These are phyloP conservation scores for Laodelphax striatellus DNA, from an alignment of 1,140 invertebrate species.

Conservation along the genomic window DNA sequence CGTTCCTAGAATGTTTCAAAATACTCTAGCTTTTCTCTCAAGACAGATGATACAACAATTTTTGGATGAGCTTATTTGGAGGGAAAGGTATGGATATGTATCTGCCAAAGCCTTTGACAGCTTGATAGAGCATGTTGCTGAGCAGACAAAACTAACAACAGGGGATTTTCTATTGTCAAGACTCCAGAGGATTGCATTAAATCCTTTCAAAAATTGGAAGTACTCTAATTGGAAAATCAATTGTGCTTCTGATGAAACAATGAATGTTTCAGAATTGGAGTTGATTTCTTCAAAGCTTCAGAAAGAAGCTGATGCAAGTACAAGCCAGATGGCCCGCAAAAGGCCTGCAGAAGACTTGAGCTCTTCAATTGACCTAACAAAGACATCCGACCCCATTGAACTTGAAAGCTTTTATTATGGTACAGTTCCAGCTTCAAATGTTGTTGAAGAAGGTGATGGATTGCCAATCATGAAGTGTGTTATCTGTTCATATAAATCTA, in stretches of 20 bases:
- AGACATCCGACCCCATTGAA: too few relatives aligned
- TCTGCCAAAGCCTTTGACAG: constrained; percentile 68
- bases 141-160: constrained; percentile 54
- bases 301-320: too few relatives aligned
- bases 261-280: too few relatives aligned
- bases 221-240: constrained; percentile 34
- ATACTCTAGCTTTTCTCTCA: constrained; percentile 68
- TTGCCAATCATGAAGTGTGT: constrained; percentile 29
- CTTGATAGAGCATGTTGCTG: constrained; percentile 62
- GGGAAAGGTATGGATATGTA: constrained; percentile 59
- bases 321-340: too few relatives aligned
- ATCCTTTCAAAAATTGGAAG: constrained; percentile 71
- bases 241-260: constrained; percentile 2
- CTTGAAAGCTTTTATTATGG: too few relatives aligned
- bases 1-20: constrained; percentile 41
- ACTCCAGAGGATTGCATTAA: constrained; percentile 51
- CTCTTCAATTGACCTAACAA: too few relatives aligned
- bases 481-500: constrained; percentile 41
- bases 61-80: constrained; percentile 75
- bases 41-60: constrained; percentile 80
- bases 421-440: too few relatives aligned
- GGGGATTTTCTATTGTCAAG: constrained; percentile 40
- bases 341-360: too few relatives aligned
- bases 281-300: too few relatives aligned
- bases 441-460: too few relatives aligned